phyloP scores from a whole-genome alignment of 2,113 vertebrate genomes.

The Pongo pygmaeus region DNA sequence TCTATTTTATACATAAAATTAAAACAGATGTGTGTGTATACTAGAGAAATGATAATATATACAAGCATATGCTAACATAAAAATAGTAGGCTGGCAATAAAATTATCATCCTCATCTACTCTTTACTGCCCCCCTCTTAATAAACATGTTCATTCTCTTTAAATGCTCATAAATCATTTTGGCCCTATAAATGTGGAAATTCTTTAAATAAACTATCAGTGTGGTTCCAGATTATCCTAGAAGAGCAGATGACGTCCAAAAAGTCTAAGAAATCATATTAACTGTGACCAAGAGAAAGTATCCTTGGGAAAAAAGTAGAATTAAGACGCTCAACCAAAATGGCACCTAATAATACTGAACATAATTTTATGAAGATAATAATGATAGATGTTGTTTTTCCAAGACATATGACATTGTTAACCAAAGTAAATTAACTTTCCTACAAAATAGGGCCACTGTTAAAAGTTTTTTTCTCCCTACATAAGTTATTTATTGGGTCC shows the following conservation, averaged over 20 bases:
- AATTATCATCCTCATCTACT: neutral
- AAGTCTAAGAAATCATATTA: neutral
- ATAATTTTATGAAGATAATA: slow-evolving; percentile 12
- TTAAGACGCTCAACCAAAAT: neutral
- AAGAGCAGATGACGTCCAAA: slow-evolving; percentile 19
- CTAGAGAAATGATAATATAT: slow-evolving; percentile 2
- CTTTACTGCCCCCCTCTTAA: neutral
- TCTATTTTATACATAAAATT: neutral
- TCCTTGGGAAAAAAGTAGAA: neutral
- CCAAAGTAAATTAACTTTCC: neutral
- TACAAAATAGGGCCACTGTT: neutral
- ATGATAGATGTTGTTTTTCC: neutral
- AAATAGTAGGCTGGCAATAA: neutral
- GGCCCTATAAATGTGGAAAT: neutral
- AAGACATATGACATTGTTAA: neutral
- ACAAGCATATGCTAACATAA: neutral
- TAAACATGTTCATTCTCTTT: neutral
- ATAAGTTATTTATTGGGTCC: neutral
- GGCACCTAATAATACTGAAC: neutral
- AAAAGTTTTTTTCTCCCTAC: neutral
- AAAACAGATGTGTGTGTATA: neutral
- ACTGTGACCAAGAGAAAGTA: neutral
- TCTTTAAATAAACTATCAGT: neutral
- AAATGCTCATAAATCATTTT: slow-evolving; percentile 1
- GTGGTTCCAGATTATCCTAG: neutral